Evolutionary conservation across 2,797 vertebrate genomes (phyloP).

Genomic region (Tarsius wallacei): DNA sequence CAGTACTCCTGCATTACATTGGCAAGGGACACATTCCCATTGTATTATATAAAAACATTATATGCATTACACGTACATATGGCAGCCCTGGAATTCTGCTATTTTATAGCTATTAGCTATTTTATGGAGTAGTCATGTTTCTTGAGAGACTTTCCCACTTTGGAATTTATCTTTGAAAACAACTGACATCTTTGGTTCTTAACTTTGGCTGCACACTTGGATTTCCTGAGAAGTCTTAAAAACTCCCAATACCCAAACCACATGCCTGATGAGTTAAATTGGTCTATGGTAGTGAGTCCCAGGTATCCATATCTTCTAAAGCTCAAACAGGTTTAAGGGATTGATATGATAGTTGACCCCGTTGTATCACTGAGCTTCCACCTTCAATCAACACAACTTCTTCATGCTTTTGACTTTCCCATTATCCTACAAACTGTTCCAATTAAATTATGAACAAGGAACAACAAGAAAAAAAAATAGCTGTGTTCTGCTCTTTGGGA

Average conservation of each 20-base stretch:
- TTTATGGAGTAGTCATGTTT: not conserved
- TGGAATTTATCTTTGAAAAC: constrained; percentile 29
- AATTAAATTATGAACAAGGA: not conserved
- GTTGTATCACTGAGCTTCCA: not conserved
- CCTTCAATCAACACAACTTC: not conserved
- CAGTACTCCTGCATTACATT: not conserved
- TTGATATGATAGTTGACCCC: not conserved
- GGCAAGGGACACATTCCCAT: not conserved
- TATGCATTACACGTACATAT: too few species aligned
- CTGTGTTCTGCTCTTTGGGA: not conserved
- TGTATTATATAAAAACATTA: not conserved
- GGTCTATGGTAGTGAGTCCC: not conserved
- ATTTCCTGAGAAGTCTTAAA: not conserved
- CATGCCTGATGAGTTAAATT: not conserved
- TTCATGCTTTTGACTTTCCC: not conserved
- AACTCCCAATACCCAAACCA: too few species aligned
- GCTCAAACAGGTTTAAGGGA: not conserved
- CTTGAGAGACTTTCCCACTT: not conserved
- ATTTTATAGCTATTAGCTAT: not conserved
- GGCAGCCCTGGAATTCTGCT: not conserved
- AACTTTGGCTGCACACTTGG: not conserved
- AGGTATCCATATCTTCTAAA: not conserved
- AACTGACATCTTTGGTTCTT: not conserved
- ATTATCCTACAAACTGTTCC: not conserved
- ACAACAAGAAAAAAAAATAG: not conserved